Conservation (phyloP, 2,888 invertebrate species). For the Augiades crinisus region DNA sequence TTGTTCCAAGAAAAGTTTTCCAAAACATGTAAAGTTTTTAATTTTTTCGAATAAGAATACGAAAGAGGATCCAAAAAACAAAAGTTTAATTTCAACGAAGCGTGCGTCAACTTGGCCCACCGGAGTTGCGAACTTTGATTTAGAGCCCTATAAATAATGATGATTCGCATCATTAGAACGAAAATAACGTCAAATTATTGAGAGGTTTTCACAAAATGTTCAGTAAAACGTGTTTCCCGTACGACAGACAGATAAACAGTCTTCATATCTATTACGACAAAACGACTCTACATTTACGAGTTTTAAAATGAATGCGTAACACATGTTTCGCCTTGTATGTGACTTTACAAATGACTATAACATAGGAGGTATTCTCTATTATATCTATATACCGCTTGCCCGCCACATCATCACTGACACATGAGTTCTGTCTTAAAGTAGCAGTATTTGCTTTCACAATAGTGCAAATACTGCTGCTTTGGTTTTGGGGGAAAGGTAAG, state of each 20-base stretch:
- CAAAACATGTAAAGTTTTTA: background rate
- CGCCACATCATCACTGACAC: no score
- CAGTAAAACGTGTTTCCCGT: no score
- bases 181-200: background rate
- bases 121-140: conserved; percentile 1
- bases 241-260: no score
- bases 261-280: background rate
- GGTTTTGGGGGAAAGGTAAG: no score
- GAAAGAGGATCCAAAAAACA: background rate
- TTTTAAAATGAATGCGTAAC: background rate
- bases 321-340: background rate
- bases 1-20: background rate
- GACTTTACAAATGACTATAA: background rate
- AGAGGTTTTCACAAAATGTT: no score
- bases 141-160: background rate
- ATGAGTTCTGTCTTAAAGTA: no score
- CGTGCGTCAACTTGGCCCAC: background rate
- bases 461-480: no score
- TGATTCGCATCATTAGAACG: background rate
- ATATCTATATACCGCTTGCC: no score
- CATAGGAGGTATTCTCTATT: background rate
- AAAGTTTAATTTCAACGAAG: conserved; percentile 2
- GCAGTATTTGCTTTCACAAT: no score
- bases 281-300: background rate
- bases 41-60: background rate